Evolutionary conservation across 2,797 vertebrate species (phyloP).

Genomic region (Diglossa cyanea): DNA sequence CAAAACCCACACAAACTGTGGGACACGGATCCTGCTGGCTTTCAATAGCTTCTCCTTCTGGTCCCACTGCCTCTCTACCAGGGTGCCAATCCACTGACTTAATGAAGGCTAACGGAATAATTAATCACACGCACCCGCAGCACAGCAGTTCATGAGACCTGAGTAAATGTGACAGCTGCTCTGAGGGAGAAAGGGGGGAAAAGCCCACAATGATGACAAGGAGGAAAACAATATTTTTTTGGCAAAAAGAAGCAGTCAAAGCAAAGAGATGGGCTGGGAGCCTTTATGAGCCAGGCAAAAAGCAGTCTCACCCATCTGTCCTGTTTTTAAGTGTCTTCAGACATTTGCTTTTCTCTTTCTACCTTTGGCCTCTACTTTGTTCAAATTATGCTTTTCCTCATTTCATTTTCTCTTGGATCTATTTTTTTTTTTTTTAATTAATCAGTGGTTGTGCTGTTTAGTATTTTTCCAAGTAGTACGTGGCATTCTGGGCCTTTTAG

Average conservation of each 20-base stretch:
- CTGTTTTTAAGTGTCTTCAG: background rate
- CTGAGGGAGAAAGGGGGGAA: background rate
- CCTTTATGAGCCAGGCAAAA: background rate
- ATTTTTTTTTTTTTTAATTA: background rate
- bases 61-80: background rate
- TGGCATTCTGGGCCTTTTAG: background rate
- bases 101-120: conserved; percentile 60
- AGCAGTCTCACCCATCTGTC: background rate
- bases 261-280: background rate
- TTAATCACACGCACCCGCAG: conserved; percentile 27
- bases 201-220: background rate
- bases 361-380: background rate
- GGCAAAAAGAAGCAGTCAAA: background rate
- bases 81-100: conserved; percentile 44
- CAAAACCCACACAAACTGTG: background rate
- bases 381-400: background rate
- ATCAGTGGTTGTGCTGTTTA: background rate
- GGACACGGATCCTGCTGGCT: conserved; percentile 7
- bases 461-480: background rate
- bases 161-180: conserved; percentile 53
- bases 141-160: conserved; percentile 18
- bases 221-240: background rate
- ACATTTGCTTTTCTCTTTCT: background rate
- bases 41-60: conserved; percentile 56
- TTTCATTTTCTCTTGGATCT: background rate